Evolutionary conservation across 2,797 vertebrate species (phyloP), one percentile per base, ranked within the genome.

Genomic region (Heterohyrax brucei): DNA sequence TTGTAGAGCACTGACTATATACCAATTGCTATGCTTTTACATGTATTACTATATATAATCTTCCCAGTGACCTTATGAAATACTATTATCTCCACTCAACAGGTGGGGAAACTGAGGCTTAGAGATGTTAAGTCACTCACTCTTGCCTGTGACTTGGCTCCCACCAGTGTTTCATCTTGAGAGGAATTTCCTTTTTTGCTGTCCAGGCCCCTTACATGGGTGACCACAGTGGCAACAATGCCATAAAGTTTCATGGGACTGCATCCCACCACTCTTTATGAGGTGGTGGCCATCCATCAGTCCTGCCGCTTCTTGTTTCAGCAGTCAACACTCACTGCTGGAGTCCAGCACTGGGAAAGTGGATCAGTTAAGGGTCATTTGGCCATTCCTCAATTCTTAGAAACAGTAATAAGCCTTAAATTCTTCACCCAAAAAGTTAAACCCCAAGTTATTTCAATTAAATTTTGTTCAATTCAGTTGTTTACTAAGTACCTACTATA

Each of bases 211-310:
- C 9, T 97, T 70, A 94, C 28, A 82, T 53, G 95, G 61, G 79
- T 94, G 95, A 97, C 94, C 16, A 2, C 93, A 95, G 92, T 94
- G 92, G 96, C 66, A 96, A 96, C 95, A 5, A 28, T 30, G 82
- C 90, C 66, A 64, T 97, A 94, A 97, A 96, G 95, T 91, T 93
- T 87, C 92, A 75, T 93, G 95, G 82, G 56, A 24, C 94, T 70
- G 75, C 4, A 0, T 81, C 96, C 85, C 85, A 96, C 94, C 13
- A 92, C 24, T 93, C 94, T 98, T 96, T 93, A 87, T 66, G 93
- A 88, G 94, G 64, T 48, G 64, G 66, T 30, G 90, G 72, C 92
- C 91, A 75, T 97, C 94, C 93, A 95, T 97, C 95, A 91, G 96
- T 53, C 92, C 89, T 62, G 94, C 90, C 90, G 88, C 94, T 68